Percentiles rank a stretch among this genome's conserved stretches.
Evolutionary conservation across 2,888 invertebrate species (phyloP).

Genomic region (Pachliopta kotzebuea): DNA sequence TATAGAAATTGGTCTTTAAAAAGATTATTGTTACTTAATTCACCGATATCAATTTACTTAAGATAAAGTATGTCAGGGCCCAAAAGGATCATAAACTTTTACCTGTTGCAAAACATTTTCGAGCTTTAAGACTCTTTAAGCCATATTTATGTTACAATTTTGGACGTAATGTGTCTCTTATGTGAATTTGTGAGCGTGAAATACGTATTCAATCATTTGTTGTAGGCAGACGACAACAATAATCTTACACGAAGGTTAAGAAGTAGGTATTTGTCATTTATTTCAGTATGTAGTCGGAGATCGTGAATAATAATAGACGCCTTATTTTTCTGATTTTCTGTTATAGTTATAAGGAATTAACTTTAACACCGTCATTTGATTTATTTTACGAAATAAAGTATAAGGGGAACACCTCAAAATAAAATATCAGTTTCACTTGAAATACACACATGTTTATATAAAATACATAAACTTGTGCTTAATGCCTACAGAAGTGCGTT

Average conservation of each 20-base stretch:
- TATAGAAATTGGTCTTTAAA: background rate
- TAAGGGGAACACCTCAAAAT: background rate
- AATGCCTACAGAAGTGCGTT: slow-evolving; percentile 1
- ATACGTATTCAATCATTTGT: slow-evolving; percentile 11
- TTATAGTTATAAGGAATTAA: too few relatives aligned
- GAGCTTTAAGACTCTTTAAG: slow-evolving; percentile 20
- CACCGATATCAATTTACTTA: slow-evolving; percentile 42
- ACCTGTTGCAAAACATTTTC: slow-evolving; percentile 34
- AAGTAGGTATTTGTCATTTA: background rate
- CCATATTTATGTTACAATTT: slow-evolving; percentile 24
- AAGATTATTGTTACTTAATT: slow-evolving; percentile 2
- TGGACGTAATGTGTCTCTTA: slow-evolving; percentile 11
- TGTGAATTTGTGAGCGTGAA: slow-evolving; percentile 16
- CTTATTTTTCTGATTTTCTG: too few relatives aligned
- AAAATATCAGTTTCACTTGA: background rate
- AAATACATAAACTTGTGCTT: background rate
- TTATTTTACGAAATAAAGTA: too few relatives aligned
- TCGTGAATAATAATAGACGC: too few relatives aligned
- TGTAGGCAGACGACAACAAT: background rate
- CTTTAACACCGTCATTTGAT: too few relatives aligned
- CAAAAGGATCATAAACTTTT: slow-evolving; percentile 33
- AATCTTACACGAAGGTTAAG: background rate
- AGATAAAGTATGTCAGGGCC: slow-evolving; percentile 46
- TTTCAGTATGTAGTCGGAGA: too few relatives aligned
- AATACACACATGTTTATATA: background rate